Conservation (phyloP, 2,113 vertebrate genomes). For the Gracilinanus agilis region DNA sequence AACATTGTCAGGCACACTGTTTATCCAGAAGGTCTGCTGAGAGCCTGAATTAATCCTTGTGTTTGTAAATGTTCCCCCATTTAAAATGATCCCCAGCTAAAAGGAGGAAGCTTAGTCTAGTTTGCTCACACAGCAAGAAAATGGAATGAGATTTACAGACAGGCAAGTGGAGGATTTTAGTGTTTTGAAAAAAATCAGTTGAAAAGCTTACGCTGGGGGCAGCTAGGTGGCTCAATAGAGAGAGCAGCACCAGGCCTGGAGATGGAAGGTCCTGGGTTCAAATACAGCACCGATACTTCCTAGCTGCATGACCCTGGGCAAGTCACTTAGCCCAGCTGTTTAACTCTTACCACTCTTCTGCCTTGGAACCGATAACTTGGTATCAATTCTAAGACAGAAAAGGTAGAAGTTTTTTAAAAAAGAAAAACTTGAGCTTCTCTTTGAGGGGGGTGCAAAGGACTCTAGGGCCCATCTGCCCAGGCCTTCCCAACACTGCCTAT, state of each 20-base stretch:
- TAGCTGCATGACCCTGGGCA: too few relatives aligned
- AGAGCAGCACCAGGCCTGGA: too few relatives aligned
- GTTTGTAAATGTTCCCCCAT: slow-evolving; percentile 20
- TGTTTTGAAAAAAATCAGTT: background rate
- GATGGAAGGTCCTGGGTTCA: too few relatives aligned
- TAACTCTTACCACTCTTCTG: too few relatives aligned
- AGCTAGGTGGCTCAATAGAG: too few relatives aligned
- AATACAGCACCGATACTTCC: too few relatives aligned
- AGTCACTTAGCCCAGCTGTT: too few relatives aligned
- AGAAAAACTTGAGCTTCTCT: background rate
- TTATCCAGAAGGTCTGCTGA: slow-evolving; percentile 34
- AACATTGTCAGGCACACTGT: background rate
- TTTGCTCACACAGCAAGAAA: background rate
- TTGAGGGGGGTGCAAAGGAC: background rate
- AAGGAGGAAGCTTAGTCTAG: background rate
- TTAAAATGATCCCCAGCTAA: background rate
- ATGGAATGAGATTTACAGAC: background rate
- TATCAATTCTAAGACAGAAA: too few relatives aligned
- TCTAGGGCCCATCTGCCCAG: background rate
- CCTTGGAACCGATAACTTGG: too few relatives aligned
- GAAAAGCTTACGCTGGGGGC: background rate
- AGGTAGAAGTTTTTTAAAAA: too few relatives aligned
- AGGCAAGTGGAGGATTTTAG: background rate
- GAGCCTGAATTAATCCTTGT: slow-evolving; percentile 26
- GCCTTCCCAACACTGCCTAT: background rate